Evolutionary conservation across 1,140 invertebrate species (phyloP), one percentile per base, ranked within the genome.

Genomic region (Plutomurus gul): DNA sequence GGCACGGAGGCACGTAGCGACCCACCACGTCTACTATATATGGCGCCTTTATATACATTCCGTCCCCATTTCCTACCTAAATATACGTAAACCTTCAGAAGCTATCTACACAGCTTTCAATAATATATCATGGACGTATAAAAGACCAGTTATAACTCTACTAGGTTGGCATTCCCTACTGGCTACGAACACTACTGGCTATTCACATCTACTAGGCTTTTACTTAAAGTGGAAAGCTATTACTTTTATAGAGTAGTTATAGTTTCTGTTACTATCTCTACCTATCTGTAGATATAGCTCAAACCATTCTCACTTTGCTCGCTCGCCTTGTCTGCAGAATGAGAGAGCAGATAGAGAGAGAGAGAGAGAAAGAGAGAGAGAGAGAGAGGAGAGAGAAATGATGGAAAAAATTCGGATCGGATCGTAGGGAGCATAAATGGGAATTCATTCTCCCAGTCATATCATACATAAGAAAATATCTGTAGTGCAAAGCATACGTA

Each of bases 381-480:
- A 56, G 49, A 72, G 70, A 72, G 20, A 40, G 70, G 43, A 37
- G 43, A 37, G 22, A 46, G 40, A 72, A 72, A 46, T 40, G 70
- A 47, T 46, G 43, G 39, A 43, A 46, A 74, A 74, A 46, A 74
- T 74, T 43, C 40, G 72, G 36, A 65, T 65, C 56, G 56, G 56
- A 65, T 40, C 36, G 40, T 46, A 74, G 43, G 39, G 72, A 74
- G 43, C 39, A 74, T 46, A 74, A 74, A 43, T 74, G 72, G 72
- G 43, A 72, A 72, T 72, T 72, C 40, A 39, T 39, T 72, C 70
- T 72, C 40, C 25, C 40, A 36, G 36, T 72, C 56, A 65, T 65
- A 65, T 65, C 56, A 65, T 65, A 65, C 56, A 65, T 65, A 65
- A 65, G 56, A 65, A 65, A 65, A 65, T 65, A 65, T 65, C 56